phyloP scores from a whole-genome alignment of 2,797 vertebrate species.

The Spheniscus humboldti region DNA sequence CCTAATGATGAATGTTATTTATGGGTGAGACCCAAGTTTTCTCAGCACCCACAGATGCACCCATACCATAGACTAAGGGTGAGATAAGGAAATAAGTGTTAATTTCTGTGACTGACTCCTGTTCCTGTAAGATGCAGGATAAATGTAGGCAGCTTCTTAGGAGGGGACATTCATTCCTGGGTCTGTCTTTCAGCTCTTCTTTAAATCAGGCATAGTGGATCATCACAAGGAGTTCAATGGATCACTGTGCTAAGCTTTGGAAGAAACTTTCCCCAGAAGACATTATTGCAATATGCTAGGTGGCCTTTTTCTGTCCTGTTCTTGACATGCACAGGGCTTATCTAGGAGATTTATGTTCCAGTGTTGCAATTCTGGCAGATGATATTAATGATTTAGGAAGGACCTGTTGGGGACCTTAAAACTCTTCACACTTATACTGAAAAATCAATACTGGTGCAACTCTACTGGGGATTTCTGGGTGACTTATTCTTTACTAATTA shows the following conservation, averaged over 20 bases:
- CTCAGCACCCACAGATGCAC: background rate
- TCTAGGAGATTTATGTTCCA: constrained; percentile 1
- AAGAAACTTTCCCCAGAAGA: background rate
- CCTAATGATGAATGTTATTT: background rate
- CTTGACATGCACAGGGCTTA: background rate
- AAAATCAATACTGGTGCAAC: constrained; percentile 31
- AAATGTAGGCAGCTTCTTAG: background rate
- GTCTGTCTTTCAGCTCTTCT: background rate
- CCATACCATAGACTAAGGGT: background rate
- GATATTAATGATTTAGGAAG: constrained; percentile 43
- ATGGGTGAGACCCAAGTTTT: background rate
- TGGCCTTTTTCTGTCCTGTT: background rate
- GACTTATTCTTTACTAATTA: constrained; percentile 33
- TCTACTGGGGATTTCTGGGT: background rate
- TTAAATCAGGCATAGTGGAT: background rate
- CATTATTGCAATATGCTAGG: background rate
- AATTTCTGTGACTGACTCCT: background rate
- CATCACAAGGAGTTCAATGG: background rate
- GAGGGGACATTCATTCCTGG: background rate
- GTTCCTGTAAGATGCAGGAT: background rate
- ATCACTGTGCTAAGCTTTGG: background rate
- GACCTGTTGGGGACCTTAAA: background rate
- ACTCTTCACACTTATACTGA: background rate
- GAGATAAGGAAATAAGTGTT: background rate
- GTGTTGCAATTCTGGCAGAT: constrained; percentile 16